Evolutionary conservation across 2,113 vertebrate genomes (phyloP).

Genomic region (Lepus timidus): DNA sequence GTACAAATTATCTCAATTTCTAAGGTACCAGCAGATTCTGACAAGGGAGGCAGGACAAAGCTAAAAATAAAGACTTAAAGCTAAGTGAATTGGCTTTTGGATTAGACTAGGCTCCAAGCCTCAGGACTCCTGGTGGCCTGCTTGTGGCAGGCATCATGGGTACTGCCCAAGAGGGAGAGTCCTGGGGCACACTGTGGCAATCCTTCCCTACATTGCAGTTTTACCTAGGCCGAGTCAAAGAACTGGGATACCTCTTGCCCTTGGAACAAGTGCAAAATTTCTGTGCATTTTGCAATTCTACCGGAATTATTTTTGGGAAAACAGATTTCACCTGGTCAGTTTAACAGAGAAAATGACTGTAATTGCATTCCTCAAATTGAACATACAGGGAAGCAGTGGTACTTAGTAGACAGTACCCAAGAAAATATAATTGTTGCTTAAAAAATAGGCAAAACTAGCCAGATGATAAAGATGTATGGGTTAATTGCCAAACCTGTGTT

Average conservation of each 20-base stretch:
- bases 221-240: background rate
- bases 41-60: background rate
- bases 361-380: background rate
- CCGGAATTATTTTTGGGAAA: background rate
- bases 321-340: background rate
- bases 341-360: background rate
- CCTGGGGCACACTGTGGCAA: too few species aligned
- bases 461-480: constrained; percentile 70
- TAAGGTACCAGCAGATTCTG: background rate
- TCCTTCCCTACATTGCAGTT: background rate
- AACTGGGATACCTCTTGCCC: background rate
- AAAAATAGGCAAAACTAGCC: constrained; percentile 39
- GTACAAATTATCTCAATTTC: background rate
- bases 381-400: background rate
- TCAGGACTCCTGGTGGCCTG: background rate
- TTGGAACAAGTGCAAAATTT: background rate
- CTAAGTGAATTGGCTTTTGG: background rate
- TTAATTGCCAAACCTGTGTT: constrained; percentile 72
- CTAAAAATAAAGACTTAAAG: background rate
- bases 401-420: constrained; percentile 57
- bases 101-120: background rate
- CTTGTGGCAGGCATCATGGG: background rate
- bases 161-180: background rate
- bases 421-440: constrained; percentile 52
- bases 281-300: background rate